A percentile compares a stretch with the other conserved stretches of the same genome.
Evolutionary conservation across 2,797 vertebrate species (phyloP).

Genomic region (Platalea minor): DNA sequence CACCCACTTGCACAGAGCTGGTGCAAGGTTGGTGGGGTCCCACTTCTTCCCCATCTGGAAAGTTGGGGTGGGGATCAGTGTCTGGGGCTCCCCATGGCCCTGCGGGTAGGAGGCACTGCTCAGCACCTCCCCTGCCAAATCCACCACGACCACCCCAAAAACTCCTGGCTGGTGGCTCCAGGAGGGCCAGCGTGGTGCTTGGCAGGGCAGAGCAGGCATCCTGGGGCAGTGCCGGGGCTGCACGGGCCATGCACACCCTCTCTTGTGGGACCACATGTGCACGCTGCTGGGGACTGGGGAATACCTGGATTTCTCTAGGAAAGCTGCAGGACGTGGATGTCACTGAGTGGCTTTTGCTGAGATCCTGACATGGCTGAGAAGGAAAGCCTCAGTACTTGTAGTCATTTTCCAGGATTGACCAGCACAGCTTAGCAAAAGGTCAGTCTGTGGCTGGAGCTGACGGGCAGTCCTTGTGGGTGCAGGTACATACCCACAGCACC

Average conservation of each 20-base stretch:
- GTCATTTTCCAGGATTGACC: not conserved
- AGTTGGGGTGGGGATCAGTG: not conserved
- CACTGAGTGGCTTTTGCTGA: not conserved
- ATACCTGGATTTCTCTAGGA: not conserved
- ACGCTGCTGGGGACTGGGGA: not conserved
- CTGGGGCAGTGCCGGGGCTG: not conserved
- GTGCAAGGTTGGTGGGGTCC: not conserved
- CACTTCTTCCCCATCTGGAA: not conserved
- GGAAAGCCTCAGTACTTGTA: not conserved
- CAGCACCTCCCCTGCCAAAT: not conserved
- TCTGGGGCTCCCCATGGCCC: rapidly evolving
- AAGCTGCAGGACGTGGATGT: not conserved
- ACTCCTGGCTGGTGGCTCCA: not conserved
- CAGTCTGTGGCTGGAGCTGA: not conserved
- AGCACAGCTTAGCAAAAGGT: not conserved
- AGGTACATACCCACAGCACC: not conserved
- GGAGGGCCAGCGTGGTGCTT: not conserved
- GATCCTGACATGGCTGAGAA: not conserved
- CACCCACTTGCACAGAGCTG: not conserved
- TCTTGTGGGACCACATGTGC: rapidly evolving
- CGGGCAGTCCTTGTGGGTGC: not conserved
- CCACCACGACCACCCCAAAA: not conserved
- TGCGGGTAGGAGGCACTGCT: not conserved
- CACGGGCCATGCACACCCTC: rapidly evolving
- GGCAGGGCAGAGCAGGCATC: not conserved